These are phyloP conservation scores for Graptemys geographica DNA, from an alignment of 2,797 vertebrate genomes.

Conservation along the genomic window DNA sequence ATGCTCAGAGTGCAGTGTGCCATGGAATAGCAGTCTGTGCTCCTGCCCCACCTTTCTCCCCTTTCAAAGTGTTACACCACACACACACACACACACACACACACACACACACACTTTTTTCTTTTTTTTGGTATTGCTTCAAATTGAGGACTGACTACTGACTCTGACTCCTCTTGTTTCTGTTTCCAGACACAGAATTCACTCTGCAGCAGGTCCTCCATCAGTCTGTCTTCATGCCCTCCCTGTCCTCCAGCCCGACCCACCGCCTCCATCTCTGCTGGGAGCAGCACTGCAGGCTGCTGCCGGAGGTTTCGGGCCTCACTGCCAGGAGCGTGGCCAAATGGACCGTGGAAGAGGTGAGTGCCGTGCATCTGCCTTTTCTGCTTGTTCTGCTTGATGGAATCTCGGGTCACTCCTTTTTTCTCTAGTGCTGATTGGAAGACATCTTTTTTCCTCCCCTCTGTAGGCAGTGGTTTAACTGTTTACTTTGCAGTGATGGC, in stretches of 20 bases:
- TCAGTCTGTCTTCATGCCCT: slow-evolving; percentile 92
- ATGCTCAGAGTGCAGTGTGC: background rate
- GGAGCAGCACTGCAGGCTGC: slow-evolving; percentile 94
- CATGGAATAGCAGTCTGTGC: background rate
- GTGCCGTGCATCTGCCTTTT: background rate
- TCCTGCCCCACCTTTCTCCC: slow-evolving; percentile 1
- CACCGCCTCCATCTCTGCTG: slow-evolving; percentile 88
- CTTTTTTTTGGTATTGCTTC: background rate
- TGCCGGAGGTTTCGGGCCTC: slow-evolving; percentile 92
- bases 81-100: too few relatives aligned
- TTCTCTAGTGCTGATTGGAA: background rate
- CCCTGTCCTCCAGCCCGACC: slow-evolving; percentile 84
- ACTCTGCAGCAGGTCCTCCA: slow-evolving; percentile 92
- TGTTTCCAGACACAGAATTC: slow-evolving; percentile 66
- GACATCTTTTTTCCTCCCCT: slow-evolving; percentile 1
- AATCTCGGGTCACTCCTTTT: background rate
- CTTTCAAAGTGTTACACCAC: background rate
- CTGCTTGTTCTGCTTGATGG: background rate
- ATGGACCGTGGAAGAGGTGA: slow-evolving; percentile 93
- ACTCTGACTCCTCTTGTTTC: background rate
- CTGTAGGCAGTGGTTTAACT: background rate
- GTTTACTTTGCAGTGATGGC: background rate
- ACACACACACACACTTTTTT: background rate
- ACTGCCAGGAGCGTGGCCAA: slow-evolving; percentile 90
- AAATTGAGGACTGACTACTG: background rate